Conservation (phyloP, 2,888 invertebrate genomes). For the Amaurobius ferox region DNA sequence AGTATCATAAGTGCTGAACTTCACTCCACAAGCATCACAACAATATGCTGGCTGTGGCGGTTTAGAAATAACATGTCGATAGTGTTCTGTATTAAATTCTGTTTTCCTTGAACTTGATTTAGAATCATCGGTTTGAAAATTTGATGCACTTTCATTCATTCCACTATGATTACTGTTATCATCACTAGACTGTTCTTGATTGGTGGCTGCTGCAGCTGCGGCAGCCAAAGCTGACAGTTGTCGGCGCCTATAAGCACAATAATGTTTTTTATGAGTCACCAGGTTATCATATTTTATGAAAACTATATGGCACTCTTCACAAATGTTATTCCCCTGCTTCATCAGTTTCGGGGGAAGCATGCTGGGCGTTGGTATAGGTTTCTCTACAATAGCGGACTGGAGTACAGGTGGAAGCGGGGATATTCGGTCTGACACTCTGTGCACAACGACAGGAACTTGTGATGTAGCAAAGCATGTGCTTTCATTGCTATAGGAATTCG, state of each 20-base stretch:
- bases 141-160: conserved; percentile 2
- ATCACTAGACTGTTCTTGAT: conserved; percentile 26
- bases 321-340: conserved; percentile 94
- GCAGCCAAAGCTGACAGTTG: conserved; percentile 73
- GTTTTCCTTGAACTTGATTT: not conserved
- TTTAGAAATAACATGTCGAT: conserved; percentile 27
- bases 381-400: conserved; percentile 26
- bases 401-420: conserved; percentile 46
- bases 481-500: conserved; percentile 36
- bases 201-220: conserved; percentile 29
- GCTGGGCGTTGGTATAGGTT: conserved; percentile 6
- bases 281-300: conserved; percentile 98
- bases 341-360: conserved; percentile 80
- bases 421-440: conserved; percentile 18
- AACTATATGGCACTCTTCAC: conserved; percentile 97
- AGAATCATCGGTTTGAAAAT: conserved; percentile 4
- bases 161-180: conserved; percentile 55
- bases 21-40: conserved; percentile 95
- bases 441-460: conserved; percentile 20
- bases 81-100: conserved; percentile 3
- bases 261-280: conserved; percentile 94
- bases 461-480: conserved; percentile 19
- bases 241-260: conserved; percentile 84
- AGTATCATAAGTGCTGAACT: conserved; percentile 95
- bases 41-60: conserved; percentile 80